Evolutionary conservation across 2,113 vertebrate genomes (phyloP).

Genomic region (Tragelaphus strepsiceros): DNA sequence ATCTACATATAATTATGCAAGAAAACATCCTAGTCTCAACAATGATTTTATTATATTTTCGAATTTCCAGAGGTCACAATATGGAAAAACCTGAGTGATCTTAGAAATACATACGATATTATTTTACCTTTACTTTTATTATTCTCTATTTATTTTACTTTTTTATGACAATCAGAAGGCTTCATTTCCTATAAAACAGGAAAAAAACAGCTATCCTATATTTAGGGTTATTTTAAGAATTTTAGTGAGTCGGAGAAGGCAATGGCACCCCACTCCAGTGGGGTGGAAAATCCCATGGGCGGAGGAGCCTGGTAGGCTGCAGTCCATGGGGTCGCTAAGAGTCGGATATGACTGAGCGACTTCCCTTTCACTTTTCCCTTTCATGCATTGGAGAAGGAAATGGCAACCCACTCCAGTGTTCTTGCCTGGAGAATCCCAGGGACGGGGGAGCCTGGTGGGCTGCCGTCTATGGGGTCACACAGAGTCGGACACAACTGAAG

Average conservation of each 20-base stretch:
- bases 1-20: background rate
- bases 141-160: background rate
- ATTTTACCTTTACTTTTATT: slow-evolving; percentile 12
- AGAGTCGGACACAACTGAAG: too few relatives aligned
- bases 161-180: background rate
- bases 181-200: slow-evolving; percentile 13
- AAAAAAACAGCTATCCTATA: background rate
- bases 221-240: background rate
- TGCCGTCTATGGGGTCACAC: too few relatives aligned
- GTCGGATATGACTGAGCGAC: too few relatives aligned
- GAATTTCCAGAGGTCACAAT: background rate
- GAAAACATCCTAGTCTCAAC: background rate
- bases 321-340: too few relatives aligned
- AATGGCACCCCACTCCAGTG: too few relatives aligned
- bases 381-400: too few relatives aligned
- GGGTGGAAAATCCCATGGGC: too few relatives aligned
- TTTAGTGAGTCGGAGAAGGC: background rate
- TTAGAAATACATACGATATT: background rate
- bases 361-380: too few relatives aligned
- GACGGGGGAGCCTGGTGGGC: too few relatives aligned
- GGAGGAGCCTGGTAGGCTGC: too few relatives aligned
- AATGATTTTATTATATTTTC: background rate
- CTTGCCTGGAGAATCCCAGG: too few relatives aligned
- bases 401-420: too few relatives aligned
- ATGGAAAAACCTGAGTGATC: background rate